Conservation (phyloP, 1,140 invertebrate genomes). For the Ostrea denselamellosa region DNA sequence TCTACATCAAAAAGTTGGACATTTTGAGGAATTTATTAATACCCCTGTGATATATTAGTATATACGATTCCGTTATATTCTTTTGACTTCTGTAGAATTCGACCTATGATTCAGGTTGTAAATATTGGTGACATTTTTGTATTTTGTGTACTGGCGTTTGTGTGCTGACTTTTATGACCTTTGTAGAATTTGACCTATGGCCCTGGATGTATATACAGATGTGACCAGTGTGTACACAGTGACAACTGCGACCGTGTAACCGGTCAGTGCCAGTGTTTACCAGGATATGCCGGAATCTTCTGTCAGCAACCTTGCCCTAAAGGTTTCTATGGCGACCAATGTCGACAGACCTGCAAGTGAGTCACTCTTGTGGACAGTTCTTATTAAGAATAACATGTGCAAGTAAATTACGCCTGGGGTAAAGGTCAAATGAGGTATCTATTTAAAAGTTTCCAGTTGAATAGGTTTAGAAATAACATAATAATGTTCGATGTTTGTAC, state of each 20-base stretch:
- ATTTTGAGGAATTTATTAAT: too few species aligned
- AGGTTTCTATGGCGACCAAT: constrained; percentile 74
- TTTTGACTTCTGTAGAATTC: too few species aligned
- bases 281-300: constrained; percentile 69
- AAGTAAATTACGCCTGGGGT: too few species aligned
- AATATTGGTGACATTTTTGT: background rate
- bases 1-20: too few species aligned
- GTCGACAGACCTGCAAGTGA: constrained; percentile 75
- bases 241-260: constrained; percentile 86
- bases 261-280: constrained; percentile 86
- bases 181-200: constrained; percentile 60
- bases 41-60: too few species aligned
- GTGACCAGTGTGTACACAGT: constrained; percentile 57
- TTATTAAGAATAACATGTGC: too few species aligned
- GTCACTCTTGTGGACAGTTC: too few species aligned
- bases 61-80: too few species aligned
- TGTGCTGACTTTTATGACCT: background rate
- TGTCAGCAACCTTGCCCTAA: constrained; percentile 73
- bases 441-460: too few species aligned
- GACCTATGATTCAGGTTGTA: too few species aligned
- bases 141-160: background rate
- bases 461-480: too few species aligned
- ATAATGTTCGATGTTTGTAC: background rate
- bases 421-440: too few species aligned
- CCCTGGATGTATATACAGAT: constrained; percentile 55